Conservation (phyloP, 2,113 vertebrate species). For the Arothron firmamentum region DNA sequence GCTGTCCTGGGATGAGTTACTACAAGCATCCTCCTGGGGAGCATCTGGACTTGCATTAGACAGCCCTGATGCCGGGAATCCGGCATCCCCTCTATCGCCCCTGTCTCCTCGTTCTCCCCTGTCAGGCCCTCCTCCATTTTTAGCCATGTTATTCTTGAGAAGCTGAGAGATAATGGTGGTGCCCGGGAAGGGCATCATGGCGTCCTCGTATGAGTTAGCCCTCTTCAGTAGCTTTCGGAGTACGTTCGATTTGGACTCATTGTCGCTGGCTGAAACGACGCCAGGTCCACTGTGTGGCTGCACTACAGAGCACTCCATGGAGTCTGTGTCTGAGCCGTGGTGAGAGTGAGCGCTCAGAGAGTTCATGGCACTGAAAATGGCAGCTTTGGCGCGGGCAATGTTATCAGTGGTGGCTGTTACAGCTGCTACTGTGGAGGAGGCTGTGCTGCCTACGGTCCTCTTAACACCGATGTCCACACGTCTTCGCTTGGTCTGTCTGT, state of each 20-base stretch:
- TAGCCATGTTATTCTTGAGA: constrained; percentile 98
- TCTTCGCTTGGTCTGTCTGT: constrained; percentile 99
- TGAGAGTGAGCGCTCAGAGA: constrained; percentile 78
- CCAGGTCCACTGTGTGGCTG: constrained; percentile 79
- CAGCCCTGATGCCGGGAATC: constrained; percentile 91
- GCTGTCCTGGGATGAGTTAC: constrained; percentile 97
- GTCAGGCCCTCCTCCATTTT: constrained; percentile 84
- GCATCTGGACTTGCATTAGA: constrained; percentile 93
- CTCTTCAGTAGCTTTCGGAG: constrained; percentile 99
- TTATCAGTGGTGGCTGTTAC: constrained; percentile 75
- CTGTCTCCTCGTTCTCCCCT: constrained; percentile 83
- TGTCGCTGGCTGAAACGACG: constrained; percentile 68
- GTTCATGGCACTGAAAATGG: constrained; percentile 97
- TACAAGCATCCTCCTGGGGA: constrained; percentile 95
- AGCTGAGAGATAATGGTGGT: constrained; percentile 99
- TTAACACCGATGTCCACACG: constrained; percentile 99
- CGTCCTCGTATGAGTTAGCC: constrained; percentile 98
- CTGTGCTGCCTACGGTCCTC: constrained; percentile 95
- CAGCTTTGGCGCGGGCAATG: constrained; percentile 91
- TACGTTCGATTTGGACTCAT: constrained; percentile 95
- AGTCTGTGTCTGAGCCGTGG: constrained; percentile 92
- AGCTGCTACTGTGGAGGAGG: constrained; percentile 62
- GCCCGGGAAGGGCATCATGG: constrained; percentile 98
- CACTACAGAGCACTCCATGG: constrained; percentile 91
- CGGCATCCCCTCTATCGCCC: constrained; percentile 75